Evolutionary conservation across 2,113 vertebrate species (phyloP), one percentile per base, ranked within the genome.

Genomic region (Zosterops hypoxanthus): DNA sequence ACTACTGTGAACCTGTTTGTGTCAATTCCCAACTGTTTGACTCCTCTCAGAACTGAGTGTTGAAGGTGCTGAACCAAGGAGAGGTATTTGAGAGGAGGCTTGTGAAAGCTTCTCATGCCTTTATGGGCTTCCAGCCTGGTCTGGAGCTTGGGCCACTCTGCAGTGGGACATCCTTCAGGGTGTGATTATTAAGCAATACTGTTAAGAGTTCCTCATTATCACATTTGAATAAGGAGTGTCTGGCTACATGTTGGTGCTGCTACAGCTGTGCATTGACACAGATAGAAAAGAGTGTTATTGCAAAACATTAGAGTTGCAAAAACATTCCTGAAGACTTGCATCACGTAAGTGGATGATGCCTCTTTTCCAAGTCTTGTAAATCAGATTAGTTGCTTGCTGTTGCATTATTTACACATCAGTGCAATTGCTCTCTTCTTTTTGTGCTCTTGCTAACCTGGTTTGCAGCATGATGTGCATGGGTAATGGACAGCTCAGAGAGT

Each of bases 211-310:
- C 19, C 41, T 95, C 23, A 17, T 86, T 36, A 60, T 65, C 46
- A 3, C 63, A 64, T 81, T 91, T 93, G 76, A 92, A 71, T 94
- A 96, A 92, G 88, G 92, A 92, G 89, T 79, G 86, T 68, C 80
- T 95, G 72, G 31, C 63, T 91, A 3, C 22, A 5, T 84, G 44
- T 55, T 36, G 33, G n/a, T 71, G 47, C 76, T 82, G 14, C 57
- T 66, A 8, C 25, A 69, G 66, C 72, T 88, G 90, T 64, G 36
- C 47, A 44, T 53, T 93, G 83, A 61, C 82, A 86, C 77, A 76
- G 76, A 33, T 56, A 89, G 72, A 71, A 88, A 73, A 29, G 11
- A 17, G 46, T 53, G 46, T 82, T 86, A 47, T 90, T 96, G 92
- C 94, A 94, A 94, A 93, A 93, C 19, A 15, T 33, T 89, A 4